Percentiles rank a stretch among this genome's conserved stretches.
These are phyloP conservation scores for Lepidochitona cinerea DNA, from an alignment of 2,888 invertebrate species.

Conservation along the genomic window DNA sequence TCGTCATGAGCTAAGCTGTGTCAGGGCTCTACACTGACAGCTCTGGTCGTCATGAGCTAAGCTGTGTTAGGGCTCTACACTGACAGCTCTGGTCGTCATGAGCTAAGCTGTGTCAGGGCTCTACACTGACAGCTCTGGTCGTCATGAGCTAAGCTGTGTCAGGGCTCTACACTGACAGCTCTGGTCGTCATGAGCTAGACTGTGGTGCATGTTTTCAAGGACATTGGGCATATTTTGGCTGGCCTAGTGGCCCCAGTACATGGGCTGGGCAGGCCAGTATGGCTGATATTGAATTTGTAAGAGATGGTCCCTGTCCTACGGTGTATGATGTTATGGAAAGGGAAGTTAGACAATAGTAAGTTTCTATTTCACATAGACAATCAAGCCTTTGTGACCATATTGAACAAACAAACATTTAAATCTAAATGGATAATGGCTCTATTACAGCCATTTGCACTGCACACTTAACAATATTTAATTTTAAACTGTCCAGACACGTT, in stretches of 20 bases:
- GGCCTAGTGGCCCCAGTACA: background rate
- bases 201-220: conserved; percentile 9
- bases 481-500: no score
- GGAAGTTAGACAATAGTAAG: background rate
- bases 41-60: no score
- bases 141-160: no score
- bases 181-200: background rate
- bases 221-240: background rate
- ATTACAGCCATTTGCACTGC: conserved; percentile 8
- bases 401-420: conserved; percentile 14
- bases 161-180: conserved; percentile 10
- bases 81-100: no score
- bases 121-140: no score
- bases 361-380: conserved; percentile 10
- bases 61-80: no score
- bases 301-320: conserved; percentile 9
- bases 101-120: no score
- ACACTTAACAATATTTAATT: conserved; percentile 4
- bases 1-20: no score
- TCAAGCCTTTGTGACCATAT: background rate
- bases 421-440: conserved; percentile 5
- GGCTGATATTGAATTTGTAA: conserved; percentile 8
- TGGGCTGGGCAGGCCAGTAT: background rate
- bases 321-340: background rate
- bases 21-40: no score